Percentiles rank a stretch among this genome's conserved stretches.
Conservation (phyloP, 2,797 vertebrate species). For the Mycteria americana region DNA sequence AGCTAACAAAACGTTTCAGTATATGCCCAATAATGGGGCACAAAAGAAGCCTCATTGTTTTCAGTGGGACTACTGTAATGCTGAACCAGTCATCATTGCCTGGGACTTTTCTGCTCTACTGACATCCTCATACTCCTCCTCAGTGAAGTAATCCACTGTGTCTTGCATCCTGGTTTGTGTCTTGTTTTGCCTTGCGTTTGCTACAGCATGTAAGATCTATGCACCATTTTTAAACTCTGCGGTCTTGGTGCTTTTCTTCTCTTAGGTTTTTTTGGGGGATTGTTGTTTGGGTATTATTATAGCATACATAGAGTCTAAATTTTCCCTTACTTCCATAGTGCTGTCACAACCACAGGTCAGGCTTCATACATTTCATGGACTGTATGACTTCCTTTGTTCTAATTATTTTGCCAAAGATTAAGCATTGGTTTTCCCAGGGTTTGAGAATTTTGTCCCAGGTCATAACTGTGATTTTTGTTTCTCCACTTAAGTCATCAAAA, state of each 20-base stretch:
- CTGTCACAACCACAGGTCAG: neutral
- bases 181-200: neutral
- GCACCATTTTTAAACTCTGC: neutral
- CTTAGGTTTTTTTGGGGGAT: rapidly evolving
- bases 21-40: neutral
- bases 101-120: neutral
- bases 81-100: neutral
- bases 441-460: neutral
- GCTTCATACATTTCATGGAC: neutral
- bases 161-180: neutral
- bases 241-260: neutral
- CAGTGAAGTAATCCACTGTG: neutral
- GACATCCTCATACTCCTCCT: neutral
- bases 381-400: neutral
- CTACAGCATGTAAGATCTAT: neutral
- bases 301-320: neutral
- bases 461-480: neutral
- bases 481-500: neutral
- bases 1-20: neutral
- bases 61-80: neutral
- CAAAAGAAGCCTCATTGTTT: neutral
- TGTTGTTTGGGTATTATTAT: neutral
- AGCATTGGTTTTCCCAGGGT: neutral
- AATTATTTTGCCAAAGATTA: neutral
- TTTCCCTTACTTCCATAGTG: neutral